Evolutionary conservation across 1,140 invertebrate species (phyloP), one percentile per base, ranked within the genome.

Genomic region (Brevipalpus yothersi): DNA sequence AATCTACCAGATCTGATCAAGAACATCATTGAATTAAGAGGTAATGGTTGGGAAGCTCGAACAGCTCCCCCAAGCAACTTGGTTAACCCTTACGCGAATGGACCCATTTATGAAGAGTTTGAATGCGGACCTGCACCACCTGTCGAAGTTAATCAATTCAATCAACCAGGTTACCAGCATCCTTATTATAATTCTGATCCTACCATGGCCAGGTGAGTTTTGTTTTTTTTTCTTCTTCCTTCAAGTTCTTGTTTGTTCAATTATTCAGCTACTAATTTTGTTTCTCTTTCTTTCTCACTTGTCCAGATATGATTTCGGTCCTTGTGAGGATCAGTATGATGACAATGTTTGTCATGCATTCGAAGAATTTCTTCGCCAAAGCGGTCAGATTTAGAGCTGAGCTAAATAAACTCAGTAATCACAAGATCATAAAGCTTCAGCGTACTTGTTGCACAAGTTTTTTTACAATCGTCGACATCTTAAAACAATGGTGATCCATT

Each of bases 251-350:
- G 10, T 51, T n/a, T 17, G n/a, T n/a, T 19, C 17, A 1, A 51
- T 17, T 17, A 10, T n/a, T 51, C 9, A 13, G 10, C 12, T 8
- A 1, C 21, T 4, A n/a, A 51, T 51, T 51, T n/a, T 19, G 1
- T n/a, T 10, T 19, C 10, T n/a, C 21, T 17, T 51, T 3, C 49
- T 51, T 17, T 55, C n/a, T 7, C n/a, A 3, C n/a, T 15, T 42
- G 2, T n/a, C 4, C 43, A 56, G 59, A 10, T 61, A 61, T 54
- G 60, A 61, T 42, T 61, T 61, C 42, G 60, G 60, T 53, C 45
- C 23, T 13, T 61, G 60, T 42, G 60, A 56, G 1, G 59, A 60
- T 47, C 56, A 61, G 41, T 11, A 59, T 12, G 47, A 61, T 21
- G 31, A 47, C 39, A 56, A 61, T 39, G 56, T 61, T 53, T 51